A percentile compares a stretch with the other conserved stretches of the same genome.
phyloP scores from a whole-genome alignment of 37 sponge, comb jelly and placozoan species.

The Hormiphora californensis region DNA sequence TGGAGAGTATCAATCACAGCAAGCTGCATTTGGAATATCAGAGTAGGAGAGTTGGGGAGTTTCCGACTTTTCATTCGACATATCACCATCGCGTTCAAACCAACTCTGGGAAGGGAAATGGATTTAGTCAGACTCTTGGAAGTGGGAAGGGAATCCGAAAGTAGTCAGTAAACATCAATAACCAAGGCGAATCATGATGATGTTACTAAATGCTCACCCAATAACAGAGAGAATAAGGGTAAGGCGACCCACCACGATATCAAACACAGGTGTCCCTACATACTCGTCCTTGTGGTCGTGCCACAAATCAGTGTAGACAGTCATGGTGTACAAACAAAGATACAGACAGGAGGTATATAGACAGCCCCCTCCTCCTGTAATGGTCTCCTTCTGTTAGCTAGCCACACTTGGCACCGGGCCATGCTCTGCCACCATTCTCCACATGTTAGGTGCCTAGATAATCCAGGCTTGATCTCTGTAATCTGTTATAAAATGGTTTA shows the following conservation, averaged over 20 bases:
- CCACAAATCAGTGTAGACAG: too few relatives aligned
- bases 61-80: conserved; percentile 18
- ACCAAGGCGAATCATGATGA: neutral
- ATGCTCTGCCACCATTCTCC: too few relatives aligned
- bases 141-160: neutral
- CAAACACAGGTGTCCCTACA: too few relatives aligned
- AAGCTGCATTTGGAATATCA: neutral
- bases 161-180: neutral
- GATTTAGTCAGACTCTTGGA: neutral
- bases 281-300: too few relatives aligned
- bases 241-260: neutral
- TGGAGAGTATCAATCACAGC: neutral
- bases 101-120: neutral
- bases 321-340: too few relatives aligned
- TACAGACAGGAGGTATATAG: too few relatives aligned
- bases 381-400: too few relatives aligned
- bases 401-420: too few relatives aligned
- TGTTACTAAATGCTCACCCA: neutral
- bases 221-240: neutral
- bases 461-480: too few relatives aligned
- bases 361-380: too few relatives aligned
- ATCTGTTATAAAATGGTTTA: too few relatives aligned
- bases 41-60: neutral
- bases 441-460: too few relatives aligned
- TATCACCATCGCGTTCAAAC: neutral